Conservation (phyloP, 2,113 vertebrate species). For the Oryctolagus cuniculus region DNA sequence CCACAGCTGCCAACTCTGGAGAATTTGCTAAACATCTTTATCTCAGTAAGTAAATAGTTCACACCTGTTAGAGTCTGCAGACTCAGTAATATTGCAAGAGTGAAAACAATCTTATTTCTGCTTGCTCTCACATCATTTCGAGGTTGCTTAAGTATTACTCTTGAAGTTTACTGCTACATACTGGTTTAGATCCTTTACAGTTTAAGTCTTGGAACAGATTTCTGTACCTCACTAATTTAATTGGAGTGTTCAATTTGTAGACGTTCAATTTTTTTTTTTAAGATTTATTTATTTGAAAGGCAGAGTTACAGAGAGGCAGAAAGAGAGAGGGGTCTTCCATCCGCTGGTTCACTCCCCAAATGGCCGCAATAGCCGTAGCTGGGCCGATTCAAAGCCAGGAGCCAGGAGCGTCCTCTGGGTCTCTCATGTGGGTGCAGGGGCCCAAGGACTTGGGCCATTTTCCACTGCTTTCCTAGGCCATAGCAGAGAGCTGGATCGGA, state of each 20-base stretch:
- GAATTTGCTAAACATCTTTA: conserved; percentile 95
- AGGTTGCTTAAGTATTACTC: background rate
- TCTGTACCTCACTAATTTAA: background rate
- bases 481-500: too few relatives aligned
- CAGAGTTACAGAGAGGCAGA: too few relatives aligned
- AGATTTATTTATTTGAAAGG: too few relatives aligned
- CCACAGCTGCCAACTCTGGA: conserved; percentile 95
- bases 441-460: too few relatives aligned
- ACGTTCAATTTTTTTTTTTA: background rate
- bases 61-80: conserved; percentile 2
- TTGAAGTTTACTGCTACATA: background rate
- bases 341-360: too few relatives aligned
- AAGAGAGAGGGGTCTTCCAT: too few relatives aligned
- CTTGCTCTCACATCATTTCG: background rate
- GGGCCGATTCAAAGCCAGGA: too few relatives aligned
- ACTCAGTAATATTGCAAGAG: background rate
- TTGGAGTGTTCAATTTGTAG: background rate
- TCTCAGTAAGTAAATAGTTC: conserved; percentile 91
- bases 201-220: background rate
- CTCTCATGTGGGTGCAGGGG: too few relatives aligned
- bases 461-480: too few relatives aligned
- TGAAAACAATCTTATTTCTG: background rate
- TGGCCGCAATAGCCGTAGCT: too few relatives aligned
- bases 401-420: too few relatives aligned
- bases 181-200: conserved; percentile 46